Conservation (phyloP, 2,888 invertebrate species). For the Hyalella azteca region DNA sequence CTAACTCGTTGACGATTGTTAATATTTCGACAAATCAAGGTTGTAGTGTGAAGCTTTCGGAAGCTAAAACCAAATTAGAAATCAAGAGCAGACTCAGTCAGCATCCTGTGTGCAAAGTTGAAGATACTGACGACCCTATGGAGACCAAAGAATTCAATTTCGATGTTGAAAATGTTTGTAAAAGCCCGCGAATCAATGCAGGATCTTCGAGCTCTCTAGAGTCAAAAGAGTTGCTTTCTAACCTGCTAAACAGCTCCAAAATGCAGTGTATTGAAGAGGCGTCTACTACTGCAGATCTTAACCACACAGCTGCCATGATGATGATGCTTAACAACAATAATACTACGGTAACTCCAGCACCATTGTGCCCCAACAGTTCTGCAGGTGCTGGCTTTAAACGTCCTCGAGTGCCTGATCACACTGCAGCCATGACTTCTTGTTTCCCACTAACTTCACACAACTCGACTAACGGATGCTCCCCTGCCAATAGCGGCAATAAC, state of each 20-base stretch:
- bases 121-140: background rate
- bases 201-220: background rate
- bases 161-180: background rate
- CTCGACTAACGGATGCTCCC: background rate
- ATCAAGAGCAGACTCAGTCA: background rate
- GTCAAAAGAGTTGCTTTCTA: constrained; percentile 18
- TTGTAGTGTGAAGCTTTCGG: no score
- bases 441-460: background rate
- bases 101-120: constrained; percentile 3
- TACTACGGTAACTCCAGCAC: constrained; percentile 21
- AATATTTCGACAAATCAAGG: constrained; percentile 29
- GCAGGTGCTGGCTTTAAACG: background rate
- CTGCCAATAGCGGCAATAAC: constrained; percentile 24
- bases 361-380: background rate
- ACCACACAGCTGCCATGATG: constrained; percentile 39
- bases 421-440: background rate
- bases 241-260: background rate
- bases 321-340: constrained; percentile 36
- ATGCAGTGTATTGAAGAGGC: background rate
- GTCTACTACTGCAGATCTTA: background rate
- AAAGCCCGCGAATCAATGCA: background rate
- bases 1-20: constrained; percentile 21
- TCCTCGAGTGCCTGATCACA: background rate
- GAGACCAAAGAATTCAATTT: constrained; percentile 34
- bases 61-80: constrained; percentile 25